Evolutionary conservation across 2,113 vertebrate genomes (phyloP).

Genomic region (Pachycephala philippinensis): DNA sequence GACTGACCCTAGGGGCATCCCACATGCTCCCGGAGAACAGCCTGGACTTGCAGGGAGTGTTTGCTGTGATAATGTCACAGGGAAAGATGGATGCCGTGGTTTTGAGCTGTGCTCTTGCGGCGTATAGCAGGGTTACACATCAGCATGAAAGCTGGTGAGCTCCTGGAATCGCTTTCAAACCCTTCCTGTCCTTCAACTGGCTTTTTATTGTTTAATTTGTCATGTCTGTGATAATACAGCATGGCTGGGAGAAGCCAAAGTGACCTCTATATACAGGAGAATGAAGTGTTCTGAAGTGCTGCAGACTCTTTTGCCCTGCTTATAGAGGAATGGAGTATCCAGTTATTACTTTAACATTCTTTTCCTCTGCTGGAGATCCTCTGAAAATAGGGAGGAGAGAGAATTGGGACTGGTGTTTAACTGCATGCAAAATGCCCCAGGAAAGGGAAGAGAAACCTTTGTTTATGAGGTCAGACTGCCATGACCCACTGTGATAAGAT

Average conservation of each 20-base stretch:
- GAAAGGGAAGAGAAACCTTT: background rate
- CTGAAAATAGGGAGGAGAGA: background rate
- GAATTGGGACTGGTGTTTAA: background rate
- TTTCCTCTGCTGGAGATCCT: background rate
- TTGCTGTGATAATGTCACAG: rapidly evolving
- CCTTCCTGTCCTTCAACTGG: rapidly evolving
- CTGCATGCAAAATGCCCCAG: rapidly evolving
- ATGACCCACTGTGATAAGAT: rapidly evolving
- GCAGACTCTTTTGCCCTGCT: rapidly evolving
- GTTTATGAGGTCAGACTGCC: rapidly evolving
- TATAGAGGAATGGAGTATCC: rapidly evolving
- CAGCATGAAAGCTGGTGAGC: rapidly evolving
- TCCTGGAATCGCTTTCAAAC: background rate
- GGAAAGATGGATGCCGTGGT: rapidly evolving
- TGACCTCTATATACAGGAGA: rapidly evolving
- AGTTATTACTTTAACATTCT: rapidly evolving
- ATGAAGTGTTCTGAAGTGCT: rapidly evolving
- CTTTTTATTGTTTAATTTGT: background rate
- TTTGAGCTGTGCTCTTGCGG: background rate
- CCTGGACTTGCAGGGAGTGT: no score
- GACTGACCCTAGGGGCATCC: rapidly evolving
- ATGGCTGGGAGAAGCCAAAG: background rate
- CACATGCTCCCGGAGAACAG: rapidly evolving
- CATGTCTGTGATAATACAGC: rapidly evolving
- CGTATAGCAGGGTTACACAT: rapidly evolving